Base-by-base conservation (phyloP, 2,888 invertebrate genomes). In the Pyrochroa serraticornis region DNA sequence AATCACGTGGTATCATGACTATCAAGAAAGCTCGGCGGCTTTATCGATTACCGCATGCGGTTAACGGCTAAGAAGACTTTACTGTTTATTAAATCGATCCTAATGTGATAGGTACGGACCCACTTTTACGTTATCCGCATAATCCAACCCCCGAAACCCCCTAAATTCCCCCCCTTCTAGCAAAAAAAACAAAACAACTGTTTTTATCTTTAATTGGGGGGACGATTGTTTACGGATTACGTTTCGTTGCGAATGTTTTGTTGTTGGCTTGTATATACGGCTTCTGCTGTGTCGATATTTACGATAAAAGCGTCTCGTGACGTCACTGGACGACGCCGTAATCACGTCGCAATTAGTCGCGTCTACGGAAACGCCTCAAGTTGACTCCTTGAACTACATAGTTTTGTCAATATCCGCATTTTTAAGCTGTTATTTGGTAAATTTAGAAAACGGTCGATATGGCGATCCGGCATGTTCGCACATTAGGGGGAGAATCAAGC, bases 81-180 rank as follows among this genome's bases (percentile, higher is more conserved):
- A 44, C 33, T 55, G 59, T 60, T 65, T 68, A 67, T 68, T 65
- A 62, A 65, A 71, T 71, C 71, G 71, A 71, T 71, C 64, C 60
- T 62, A 62, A 65, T 64, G 71, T 70, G 70, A 71, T 71, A 71
- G 70, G 71, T 64, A 71, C 71, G 67, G 68, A 63, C 62, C 63
- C 58, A 63, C 59, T 65, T 64, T 62, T 52, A 59, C 60, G 58
- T 65, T 58, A 61, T 58, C 65, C 66, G 66, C 65, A 58, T 60
- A 38, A 47, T 42, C 39, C 31, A 6, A 34, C 30, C 37, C 10
- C 51, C 41, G 42, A 43, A 10, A 31, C 10, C 31, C 8, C 31
- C 31, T 32, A 30, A 22, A 32, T 31, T 39, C 9, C 36, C 33
- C 7, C 9, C 8, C 6, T 32, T 32, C 31, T 9, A 35, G 39